These are phyloP conservation scores for Hydrochoerus hydrochaeris DNA, from an alignment of 2,113 vertebrate genomes.

Conservation along the genomic window DNA sequence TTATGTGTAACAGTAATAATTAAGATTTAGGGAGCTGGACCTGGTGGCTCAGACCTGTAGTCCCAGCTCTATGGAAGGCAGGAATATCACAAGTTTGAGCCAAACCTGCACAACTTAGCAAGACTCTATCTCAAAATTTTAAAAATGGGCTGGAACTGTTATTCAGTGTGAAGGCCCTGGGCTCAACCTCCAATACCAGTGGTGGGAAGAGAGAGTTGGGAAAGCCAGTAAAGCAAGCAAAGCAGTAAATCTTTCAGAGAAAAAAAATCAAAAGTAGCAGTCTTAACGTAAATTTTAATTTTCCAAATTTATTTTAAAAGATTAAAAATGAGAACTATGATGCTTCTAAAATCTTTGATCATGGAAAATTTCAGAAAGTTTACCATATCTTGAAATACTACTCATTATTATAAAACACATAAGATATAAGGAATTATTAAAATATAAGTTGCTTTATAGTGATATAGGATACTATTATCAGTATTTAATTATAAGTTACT, in stretches of 20 bases:
- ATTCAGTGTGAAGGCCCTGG: not conserved
- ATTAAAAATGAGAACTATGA: not conserved
- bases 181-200: not conserved
- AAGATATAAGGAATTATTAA: not conserved
- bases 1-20: slow-evolving; percentile 45
- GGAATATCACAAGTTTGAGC: not conserved
- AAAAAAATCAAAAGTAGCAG: not conserved
- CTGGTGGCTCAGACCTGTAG: not conserved
- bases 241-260: slow-evolving; percentile 24
- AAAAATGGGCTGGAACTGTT: not conserved
- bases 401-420: not conserved
- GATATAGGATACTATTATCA: not conserved
- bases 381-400: not conserved
- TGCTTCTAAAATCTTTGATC: not conserved
- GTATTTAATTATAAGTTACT: not conserved
- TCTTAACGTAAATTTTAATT: not conserved
- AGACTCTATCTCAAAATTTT: not conserved
- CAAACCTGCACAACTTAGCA: not conserved
- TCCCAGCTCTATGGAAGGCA: not conserved
- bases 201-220: not conserved
- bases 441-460: not conserved
- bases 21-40: not conserved
- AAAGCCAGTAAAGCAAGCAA: not conserved
- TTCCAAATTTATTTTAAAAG: slow-evolving; percentile 5
- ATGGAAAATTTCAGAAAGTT: not conserved